These are phyloP conservation scores for Anhinga anhinga DNA, from an alignment of 2,113 vertebrate species.

Conservation along the genomic window DNA sequence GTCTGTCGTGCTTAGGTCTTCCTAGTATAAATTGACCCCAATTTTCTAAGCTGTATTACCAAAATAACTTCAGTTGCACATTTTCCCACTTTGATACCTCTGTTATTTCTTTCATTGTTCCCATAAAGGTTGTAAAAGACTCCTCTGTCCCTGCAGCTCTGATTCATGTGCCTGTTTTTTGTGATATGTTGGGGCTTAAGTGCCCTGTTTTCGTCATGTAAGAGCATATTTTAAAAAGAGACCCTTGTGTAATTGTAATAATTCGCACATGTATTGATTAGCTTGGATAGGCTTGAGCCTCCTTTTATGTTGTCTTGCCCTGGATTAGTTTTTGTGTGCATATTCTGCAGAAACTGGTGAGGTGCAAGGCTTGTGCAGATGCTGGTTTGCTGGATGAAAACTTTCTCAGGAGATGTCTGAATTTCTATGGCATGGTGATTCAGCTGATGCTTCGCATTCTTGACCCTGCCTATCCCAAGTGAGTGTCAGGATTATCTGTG, in stretches of 20 bases:
- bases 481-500: slow-evolving; percentile 53
- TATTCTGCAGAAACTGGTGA: slow-evolving; percentile 90
- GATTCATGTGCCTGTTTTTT: neutral
- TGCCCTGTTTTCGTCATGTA: neutral
- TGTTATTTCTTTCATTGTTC: neutral
- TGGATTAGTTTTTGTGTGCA: neutral
- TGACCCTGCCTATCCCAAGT: slow-evolving; percentile 94
- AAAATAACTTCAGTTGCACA: neutral
- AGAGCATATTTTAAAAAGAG: neutral
- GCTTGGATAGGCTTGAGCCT: neutral
- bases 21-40: neutral
- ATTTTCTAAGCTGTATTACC: neutral
- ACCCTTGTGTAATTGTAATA: neutral
- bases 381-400: slow-evolving; percentile 96
- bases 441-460: slow-evolving; percentile 94
- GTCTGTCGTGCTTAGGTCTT: neutral
- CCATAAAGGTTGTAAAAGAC: neutral
- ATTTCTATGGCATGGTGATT: slow-evolving; percentile 97
- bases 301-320: neutral
- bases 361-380: slow-evolving; percentile 96
- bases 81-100: neutral
- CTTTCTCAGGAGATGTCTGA: slow-evolving; percentile 93
- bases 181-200: neutral
- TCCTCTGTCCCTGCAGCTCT: neutral
- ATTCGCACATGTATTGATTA: neutral